Evolutionary conservation across 2,888 invertebrate species (phyloP).

Genomic region (Apomyelois bistriatella): DNA sequence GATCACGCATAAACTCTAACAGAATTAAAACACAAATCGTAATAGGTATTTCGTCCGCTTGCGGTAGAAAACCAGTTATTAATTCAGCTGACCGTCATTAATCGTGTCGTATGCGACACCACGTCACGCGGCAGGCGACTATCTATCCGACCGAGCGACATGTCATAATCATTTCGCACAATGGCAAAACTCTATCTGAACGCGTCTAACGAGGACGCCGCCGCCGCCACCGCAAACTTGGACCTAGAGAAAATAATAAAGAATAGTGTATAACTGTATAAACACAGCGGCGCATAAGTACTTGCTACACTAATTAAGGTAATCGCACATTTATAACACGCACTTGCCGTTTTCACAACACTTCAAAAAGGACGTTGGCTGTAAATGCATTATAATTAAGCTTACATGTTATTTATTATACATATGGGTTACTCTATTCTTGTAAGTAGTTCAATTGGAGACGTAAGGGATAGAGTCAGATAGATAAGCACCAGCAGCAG

Average conservation of each 20-base stretch:
- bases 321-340: slow-evolving; percentile 10
- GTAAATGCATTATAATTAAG: too few species aligned
- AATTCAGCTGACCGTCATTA: slow-evolving; percentile 59
- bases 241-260: slow-evolving; percentile 50
- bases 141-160: slow-evolving; percentile 38
- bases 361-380: background rate
- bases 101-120: slow-evolving; percentile 39
- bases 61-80: slow-evolving; percentile 51
- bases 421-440: too few species aligned
- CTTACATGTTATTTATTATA: too few species aligned
- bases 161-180: slow-evolving; percentile 67
- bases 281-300: too few species aligned
- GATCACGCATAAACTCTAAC: slow-evolving; percentile 36
- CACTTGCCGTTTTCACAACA: background rate
- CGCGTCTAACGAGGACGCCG: slow-evolving; percentile 45
- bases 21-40: slow-evolving; percentile 53
- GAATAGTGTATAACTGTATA: slow-evolving; percentile 37
- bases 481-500: too few species aligned
- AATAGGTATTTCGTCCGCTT: slow-evolving; percentile 43
- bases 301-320: slow-evolving; percentile 52
- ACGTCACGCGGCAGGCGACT: slow-evolving; percentile 17
- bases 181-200: slow-evolving; percentile 62
- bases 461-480: too few species aligned
- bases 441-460: too few species aligned
- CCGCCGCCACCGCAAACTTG: slow-evolving; percentile 41